Base-by-base conservation (phyloP, 2,113 vertebrate species). In the Tetrax tetrax region DNA sequence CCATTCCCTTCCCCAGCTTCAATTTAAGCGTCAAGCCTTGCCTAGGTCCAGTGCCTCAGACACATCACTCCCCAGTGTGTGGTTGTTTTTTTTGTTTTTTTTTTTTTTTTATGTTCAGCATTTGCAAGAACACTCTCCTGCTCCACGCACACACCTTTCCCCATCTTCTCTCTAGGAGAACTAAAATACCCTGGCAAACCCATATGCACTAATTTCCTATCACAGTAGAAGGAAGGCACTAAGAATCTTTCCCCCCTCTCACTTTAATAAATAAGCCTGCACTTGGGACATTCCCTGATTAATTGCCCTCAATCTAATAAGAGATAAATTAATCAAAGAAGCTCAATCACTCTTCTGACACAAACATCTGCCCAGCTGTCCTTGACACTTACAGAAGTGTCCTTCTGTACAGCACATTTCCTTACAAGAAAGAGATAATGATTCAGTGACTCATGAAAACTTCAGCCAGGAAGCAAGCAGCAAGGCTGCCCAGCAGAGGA, bases 381-480 rank as follows among this genome's bases (percentile, higher is more conserved):
- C 83, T 80, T 78, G 64, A 35, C 51, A 19, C 29, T 70, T 47
- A 53, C 31, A 84, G 89, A 51, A 47, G 59, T 51, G n/a, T 60
- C 74, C 15, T 77, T 86, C 54, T 38, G 17, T 33, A 33, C 8
- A 83, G 50, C 29, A 27, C 29, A 45, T 64, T 54, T 87, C 51
- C 29, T 51, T 64, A 12, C 18, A 21, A 22, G n/a, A 79, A 64
- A 31, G 29, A 27, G 23, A 75, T n/a, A 63, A 38, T 0, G 19
- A 50, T 9, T 38, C 45, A 50, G 24, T 93, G 95, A 96, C 87
- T 96, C 93, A 94, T 64, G 56, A 96, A 94, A 89, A 83, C 61
- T 85, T 91, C 66, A 77, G 89, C 83, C 89, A 85, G 72, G 41
- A 75, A 83, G 57, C 66, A 65, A 81, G 66, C 50, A 7, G 56